phyloP scores from a whole-genome alignment of 2,113 vertebrate genomes.

The Austrofundulus limnaeus region DNA sequence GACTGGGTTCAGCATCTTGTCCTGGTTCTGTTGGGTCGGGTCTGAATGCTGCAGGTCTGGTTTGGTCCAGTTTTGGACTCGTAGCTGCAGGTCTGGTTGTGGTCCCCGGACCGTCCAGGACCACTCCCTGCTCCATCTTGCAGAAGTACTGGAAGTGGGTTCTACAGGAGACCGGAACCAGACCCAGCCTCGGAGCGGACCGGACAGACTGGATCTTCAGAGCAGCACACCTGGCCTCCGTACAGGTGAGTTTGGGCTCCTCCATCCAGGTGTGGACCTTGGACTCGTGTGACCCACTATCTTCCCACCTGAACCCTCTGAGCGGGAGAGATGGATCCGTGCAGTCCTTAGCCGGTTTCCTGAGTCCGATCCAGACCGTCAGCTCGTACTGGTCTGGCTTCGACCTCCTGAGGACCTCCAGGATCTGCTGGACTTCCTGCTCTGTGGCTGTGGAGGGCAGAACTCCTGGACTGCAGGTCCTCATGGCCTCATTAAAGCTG shows the following conservation, averaged over 20 bases:
- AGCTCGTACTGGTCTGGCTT: rapidly evolving
- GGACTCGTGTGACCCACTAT: conserved; percentile 24
- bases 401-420: conserved; percentile 9
- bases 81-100: background rate
- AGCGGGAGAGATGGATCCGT: conserved; percentile 21
- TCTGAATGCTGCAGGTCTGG: background rate
- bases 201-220: conserved; percentile 24
- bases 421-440: conserved; percentile 49
- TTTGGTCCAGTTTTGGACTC: background rate
- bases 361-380: conserved; percentile 76
- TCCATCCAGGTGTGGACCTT: conserved; percentile 54
- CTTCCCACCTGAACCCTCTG: conserved; percentile 75
- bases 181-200: conserved; percentile 6
- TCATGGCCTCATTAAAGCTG: conserved; percentile 52
- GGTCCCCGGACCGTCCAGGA: no score
- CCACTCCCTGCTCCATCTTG: background rate
- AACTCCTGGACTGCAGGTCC: conserved; percentile 41
- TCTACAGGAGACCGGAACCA: conserved; percentile 35
- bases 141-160: conserved; percentile 35
- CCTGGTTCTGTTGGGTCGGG: background rate
- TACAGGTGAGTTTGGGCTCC: conserved; percentile 54
- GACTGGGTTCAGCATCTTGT: background rate
- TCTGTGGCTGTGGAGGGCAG: conserved; percentile 60
- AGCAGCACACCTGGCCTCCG: conserved; percentile 47
- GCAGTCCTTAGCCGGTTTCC: conserved; percentile 47